These are phyloP conservation scores for Arenaria interpres DNA, from an alignment of 2,113 vertebrate species.

Conservation along the genomic window DNA sequence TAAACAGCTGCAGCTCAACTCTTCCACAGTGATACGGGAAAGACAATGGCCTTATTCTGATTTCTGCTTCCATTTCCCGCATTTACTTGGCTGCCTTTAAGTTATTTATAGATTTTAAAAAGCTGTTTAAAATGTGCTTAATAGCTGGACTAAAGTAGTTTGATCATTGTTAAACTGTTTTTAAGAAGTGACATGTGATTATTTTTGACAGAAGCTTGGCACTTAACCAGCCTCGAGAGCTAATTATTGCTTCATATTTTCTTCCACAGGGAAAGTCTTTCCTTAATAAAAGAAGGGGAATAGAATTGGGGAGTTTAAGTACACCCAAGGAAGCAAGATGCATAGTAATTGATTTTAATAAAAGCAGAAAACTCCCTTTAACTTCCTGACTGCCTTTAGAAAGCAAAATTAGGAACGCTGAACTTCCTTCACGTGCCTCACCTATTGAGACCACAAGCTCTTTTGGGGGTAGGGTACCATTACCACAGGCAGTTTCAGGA, in stretches of 20 bases:
- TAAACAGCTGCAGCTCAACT: not conserved
- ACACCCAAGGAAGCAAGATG: not conserved
- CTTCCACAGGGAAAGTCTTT: not conserved
- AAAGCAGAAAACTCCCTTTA: not conserved
- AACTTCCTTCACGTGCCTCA: not conserved
- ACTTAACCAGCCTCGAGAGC: not conserved
- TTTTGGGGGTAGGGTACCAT: not conserved
- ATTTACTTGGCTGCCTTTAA: not conserved
- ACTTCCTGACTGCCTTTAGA: not conserved
- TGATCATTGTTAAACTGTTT: slow-evolving; percentile 18
- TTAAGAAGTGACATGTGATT: not conserved
- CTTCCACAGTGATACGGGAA: not conserved
- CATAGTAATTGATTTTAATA: not conserved
- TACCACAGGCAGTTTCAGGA: not conserved
- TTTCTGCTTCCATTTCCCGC: not conserved
- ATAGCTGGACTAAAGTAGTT: slow-evolving; percentile 31
- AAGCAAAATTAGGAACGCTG: not conserved
- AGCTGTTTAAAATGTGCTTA: slow-evolving; percentile 32
- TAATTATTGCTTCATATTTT: slow-evolving; percentile 7
- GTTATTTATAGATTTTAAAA: slow-evolving; percentile 35
- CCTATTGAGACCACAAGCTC: not conserved
- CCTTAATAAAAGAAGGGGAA: not conserved
- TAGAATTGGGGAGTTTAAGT: not conserved
- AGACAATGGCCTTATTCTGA: slow-evolving; percentile 2
- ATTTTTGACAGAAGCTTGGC: slow-evolving; percentile 27